Evolutionary conservation across 2,113 vertebrate species (phyloP), one percentile per base, ranked within the genome.

Genomic region (Cyprinodon brontotheroides): DNA sequence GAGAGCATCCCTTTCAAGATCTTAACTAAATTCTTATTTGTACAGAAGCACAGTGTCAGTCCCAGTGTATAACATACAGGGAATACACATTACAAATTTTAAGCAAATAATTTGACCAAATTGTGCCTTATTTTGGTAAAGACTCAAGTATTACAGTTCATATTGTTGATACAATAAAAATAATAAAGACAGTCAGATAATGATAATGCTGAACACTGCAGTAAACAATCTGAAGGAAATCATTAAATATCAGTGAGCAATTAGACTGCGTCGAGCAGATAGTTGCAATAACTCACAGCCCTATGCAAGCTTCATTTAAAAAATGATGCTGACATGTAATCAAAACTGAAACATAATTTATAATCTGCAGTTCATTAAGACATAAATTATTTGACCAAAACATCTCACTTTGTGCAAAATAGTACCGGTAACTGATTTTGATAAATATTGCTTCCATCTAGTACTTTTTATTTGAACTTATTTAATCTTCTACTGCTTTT

Each of bases 201-300:
- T 20, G 17, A 15, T 63, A 17, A 3, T 15, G 20, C 17, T 39
- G 61, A 63, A 40, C 13, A 4, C 9, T 64, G 7, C 50, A 57
- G 20, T 10, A 10, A 57, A 40, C 15, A 64, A 36, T 61, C 10
- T 4, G 29, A 15, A 40, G 15, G 9, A 40, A 64, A 40, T 20
- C 3, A 40, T 63, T 65, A 13, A 22, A 64, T 70, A 81, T 82
- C 80, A 80, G 72, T 84, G 90, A 87, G 84, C 78, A n/a, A n/a
- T 57, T 57, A 57, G 17, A 57, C 7, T 20, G 20, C 50, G n/a
- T 57, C 20, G n/a, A n/a, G 17, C 6, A n/a, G 50, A 57, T n/a
- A 14, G 17, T 4, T 57, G 50, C 50, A 57, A 57, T 57, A 57
- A 57, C 50, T 57, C 50, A 53, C 48, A 57, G 50, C 50, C 20